Conservation (phyloP, 92 coral and sea anemone genomes). For the Ricordea florida region DNA sequence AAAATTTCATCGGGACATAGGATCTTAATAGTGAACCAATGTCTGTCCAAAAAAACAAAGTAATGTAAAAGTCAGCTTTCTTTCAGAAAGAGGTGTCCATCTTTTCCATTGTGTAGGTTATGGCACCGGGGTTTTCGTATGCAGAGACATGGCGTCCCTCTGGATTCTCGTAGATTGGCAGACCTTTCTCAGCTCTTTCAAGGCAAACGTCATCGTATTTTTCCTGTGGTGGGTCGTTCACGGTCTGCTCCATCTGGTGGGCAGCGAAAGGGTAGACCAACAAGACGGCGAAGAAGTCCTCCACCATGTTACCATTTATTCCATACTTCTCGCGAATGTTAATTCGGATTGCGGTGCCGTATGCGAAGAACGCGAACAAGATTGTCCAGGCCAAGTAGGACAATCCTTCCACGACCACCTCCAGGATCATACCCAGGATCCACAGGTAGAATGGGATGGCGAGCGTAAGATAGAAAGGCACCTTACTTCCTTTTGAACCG, state of each 20-base stretch:
- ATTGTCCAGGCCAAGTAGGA: constrained; percentile 88
- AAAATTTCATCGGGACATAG: too few species aligned
- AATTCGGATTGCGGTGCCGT: constrained; percentile 62
- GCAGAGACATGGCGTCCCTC: too few species aligned
- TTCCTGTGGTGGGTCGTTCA: neutral
- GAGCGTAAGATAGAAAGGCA: constrained; percentile 55
- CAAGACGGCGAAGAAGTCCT: constrained; percentile 80
- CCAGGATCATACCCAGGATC: constrained; percentile 64
- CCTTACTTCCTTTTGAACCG: constrained; percentile 4
- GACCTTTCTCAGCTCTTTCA: neutral
- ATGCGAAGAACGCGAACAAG: constrained; percentile 76
- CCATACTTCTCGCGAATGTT: constrained; percentile 72
- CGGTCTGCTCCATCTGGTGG: constrained; percentile 78
- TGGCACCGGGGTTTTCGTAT: constrained; percentile 16
- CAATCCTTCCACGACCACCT: constrained; percentile 63
- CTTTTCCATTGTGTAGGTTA: constrained; percentile 5
- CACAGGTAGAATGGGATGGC: constrained; percentile 80
- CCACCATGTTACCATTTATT: constrained; percentile 82
- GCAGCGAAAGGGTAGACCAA: constrained; percentile 84
- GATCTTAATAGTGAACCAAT: too few species aligned
- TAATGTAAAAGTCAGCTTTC: neutral
- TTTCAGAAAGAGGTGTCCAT: constrained; percentile 17
- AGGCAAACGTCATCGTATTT: neutral
- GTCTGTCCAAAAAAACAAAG: neutral
- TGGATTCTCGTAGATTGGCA: too few species aligned